These are phyloP conservation scores for Zelleria hepariella DNA, from an alignment of 2,888 invertebrate species.

Conservation along the genomic window DNA sequence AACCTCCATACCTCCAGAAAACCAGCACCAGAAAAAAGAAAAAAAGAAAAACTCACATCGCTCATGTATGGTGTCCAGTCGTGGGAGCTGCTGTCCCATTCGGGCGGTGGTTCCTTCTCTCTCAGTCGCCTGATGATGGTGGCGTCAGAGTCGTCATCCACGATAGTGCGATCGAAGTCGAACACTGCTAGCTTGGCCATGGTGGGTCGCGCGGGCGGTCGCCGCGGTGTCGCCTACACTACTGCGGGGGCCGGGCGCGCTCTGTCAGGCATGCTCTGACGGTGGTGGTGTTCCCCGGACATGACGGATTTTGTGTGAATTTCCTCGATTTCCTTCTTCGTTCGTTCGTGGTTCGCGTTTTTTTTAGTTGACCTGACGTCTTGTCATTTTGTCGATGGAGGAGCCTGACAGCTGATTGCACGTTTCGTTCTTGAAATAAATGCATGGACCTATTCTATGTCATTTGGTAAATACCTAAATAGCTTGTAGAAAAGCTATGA, in stretches of 20 bases:
- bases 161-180: slow-evolving; percentile 62
- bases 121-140: slow-evolving; percentile 52
- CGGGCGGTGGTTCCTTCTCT: slow-evolving; percentile 53
- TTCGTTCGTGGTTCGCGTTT: too few relatives aligned
- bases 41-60: slow-evolving; percentile 38
- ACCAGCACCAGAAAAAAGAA: neutral
- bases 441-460: too few relatives aligned
- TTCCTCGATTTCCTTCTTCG: too few relatives aligned
- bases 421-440: too few relatives aligned
- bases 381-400: too few relatives aligned
- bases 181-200: slow-evolving; percentile 56
- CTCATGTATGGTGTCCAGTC: slow-evolving; percentile 68
- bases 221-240: too few relatives aligned
- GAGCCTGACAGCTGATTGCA: too few relatives aligned
- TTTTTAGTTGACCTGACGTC: too few relatives aligned
- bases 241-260: slow-evolving; percentile 15
- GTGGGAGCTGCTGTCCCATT: slow-evolving; percentile 44
- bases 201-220: slow-evolving; percentile 29
- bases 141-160: slow-evolving; percentile 57
- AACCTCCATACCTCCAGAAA: too few relatives aligned
- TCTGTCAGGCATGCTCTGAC: slow-evolving; percentile 6
- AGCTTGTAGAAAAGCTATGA: too few relatives aligned
- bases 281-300: slow-evolving; percentile 14
- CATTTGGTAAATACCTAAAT: too few relatives aligned
- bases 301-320: too few relatives aligned